Conservation (phyloP, 2,113 vertebrate species). For the Scatophagus argus region DNA sequence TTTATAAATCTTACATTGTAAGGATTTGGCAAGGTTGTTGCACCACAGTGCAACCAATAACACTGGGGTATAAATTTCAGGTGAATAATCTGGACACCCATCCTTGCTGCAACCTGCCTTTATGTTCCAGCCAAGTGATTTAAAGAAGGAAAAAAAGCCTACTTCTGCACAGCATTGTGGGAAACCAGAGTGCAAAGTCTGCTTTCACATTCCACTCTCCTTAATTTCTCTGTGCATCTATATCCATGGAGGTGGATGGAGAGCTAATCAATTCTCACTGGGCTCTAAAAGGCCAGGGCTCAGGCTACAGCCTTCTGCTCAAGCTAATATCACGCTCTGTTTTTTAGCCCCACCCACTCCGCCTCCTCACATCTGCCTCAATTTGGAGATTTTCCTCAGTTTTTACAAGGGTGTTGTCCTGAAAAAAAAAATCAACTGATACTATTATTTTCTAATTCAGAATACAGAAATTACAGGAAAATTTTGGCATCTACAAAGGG, state of each 20-base stretch:
- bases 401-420: background rate
- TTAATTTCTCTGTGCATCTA: constrained; percentile 25
- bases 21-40: constrained; percentile 29
- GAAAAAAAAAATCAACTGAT: background rate
- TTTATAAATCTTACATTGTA: constrained; percentile 5
- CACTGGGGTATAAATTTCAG: constrained; percentile 28
- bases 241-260: constrained; percentile 44
- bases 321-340: constrained; percentile 62
- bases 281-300: constrained; percentile 53
- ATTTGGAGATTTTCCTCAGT: background rate
- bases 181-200: constrained; percentile 19
- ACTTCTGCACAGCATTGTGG: constrained; percentile 1
- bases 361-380: constrained; percentile 47
- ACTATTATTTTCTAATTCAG: background rate
- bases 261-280: constrained; percentile 65
- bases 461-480: background rate
- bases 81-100: constrained; percentile 42
- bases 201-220: constrained; percentile 5
- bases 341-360: constrained; percentile 53
- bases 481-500: background rate
- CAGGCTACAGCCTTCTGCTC: constrained; percentile 46
- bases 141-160: background rate
- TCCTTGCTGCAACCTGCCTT: constrained; percentile 1
- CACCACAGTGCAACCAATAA: constrained; percentile 9
- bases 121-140: constrained; percentile 32